A percentile compares a stretch with the other conserved stretches of the same genome.
Evolutionary conservation across 2,888 invertebrate species (phyloP).

Genomic region (Platerodrilus igneus): DNA sequence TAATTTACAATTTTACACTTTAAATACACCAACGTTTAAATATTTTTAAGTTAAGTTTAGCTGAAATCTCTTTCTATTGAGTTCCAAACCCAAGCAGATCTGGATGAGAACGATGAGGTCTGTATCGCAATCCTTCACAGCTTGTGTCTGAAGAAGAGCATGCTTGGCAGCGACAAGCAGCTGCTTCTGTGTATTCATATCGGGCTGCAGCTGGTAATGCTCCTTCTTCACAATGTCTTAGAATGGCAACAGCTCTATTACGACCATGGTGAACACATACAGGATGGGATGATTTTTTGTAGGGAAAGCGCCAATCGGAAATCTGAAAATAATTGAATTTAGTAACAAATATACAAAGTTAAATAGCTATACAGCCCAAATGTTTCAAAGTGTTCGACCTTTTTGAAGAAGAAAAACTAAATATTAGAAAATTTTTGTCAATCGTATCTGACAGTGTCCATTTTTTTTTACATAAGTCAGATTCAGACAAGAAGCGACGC

Average conservation of each 20-base stretch:
- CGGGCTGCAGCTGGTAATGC: constrained; percentile 64
- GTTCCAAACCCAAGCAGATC: constrained; percentile 37
- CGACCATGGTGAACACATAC: constrained; percentile 77
- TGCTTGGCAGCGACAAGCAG: constrained; percentile 67
- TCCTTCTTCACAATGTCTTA: constrained; percentile 72
- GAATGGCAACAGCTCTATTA: constrained; percentile 58
- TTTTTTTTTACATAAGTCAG: too few relatives aligned
- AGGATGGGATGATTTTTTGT: constrained; percentile 78
- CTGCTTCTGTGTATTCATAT: constrained; percentile 75
- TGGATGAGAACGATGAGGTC: constrained; percentile 47
- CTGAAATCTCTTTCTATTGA: too few relatives aligned
- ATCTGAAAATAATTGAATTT: constrained; percentile 58
- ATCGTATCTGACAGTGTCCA: too few relatives aligned
- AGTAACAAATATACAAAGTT: too few relatives aligned
- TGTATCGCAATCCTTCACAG: constrained; percentile 61
- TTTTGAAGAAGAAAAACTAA: too few relatives aligned
- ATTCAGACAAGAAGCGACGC: too few relatives aligned
- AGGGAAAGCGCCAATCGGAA: constrained; percentile 85
- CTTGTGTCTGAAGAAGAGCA: constrained; percentile 67
- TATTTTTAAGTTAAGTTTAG: too few relatives aligned
- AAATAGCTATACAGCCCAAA: too few relatives aligned
- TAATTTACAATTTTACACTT: too few relatives aligned
- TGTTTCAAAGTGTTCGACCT: too few relatives aligned
- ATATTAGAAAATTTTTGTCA: too few relatives aligned
- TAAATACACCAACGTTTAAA: too few relatives aligned